Evolutionary conservation across 2,797 vertebrate genomes (phyloP), one percentile per base, ranked within the genome.

Genomic region (Sparidentex hasta): DNA sequence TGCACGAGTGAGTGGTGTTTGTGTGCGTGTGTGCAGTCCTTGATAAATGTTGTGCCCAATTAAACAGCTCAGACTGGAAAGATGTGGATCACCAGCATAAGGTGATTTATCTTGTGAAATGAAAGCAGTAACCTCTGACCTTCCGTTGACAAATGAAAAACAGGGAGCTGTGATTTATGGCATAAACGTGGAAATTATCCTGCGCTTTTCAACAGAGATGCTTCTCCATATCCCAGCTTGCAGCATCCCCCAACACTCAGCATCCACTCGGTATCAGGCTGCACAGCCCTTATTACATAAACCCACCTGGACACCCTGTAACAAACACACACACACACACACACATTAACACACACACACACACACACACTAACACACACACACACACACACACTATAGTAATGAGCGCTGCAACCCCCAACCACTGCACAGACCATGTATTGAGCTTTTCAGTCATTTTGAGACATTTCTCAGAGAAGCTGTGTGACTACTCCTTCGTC

Each of bases 371-470:
- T 4, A 71, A 55, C 62, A 62, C 48, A 80, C 64, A 80, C 73
- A 66, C 73, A 62, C 65, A 73, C 64, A 82, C 62, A 23, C 69
- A 65, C 69, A 65, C 67, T 51, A 55, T 73, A 43, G 67, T 85
- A 88, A 87, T 57, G 72, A 92, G 76, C 16, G 58, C 78, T 81
- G 86, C 88, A 90, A 70, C 74, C 71, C 81, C 81, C 76, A 87
- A 82, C 80, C 83, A 72, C 83, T 67, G 73, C 87, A 88, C 59
- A 81, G 62, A 85, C 83, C 71, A 86, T 88, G 90, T 90, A 92
- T 90, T 91, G 87, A 94, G 93, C 76, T 89, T 93, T 93, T 94
- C 91, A 93, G 92, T 93, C 89, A 95, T 95, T 95, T 96, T 90
- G 87, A 93, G 93, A 93, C 93, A 93, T 94, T 94, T 95, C 91